These are phyloP conservation scores for Neodon shergylaensis DNA, from an alignment of 2,113 vertebrate species.

Conservation along the genomic window DNA sequence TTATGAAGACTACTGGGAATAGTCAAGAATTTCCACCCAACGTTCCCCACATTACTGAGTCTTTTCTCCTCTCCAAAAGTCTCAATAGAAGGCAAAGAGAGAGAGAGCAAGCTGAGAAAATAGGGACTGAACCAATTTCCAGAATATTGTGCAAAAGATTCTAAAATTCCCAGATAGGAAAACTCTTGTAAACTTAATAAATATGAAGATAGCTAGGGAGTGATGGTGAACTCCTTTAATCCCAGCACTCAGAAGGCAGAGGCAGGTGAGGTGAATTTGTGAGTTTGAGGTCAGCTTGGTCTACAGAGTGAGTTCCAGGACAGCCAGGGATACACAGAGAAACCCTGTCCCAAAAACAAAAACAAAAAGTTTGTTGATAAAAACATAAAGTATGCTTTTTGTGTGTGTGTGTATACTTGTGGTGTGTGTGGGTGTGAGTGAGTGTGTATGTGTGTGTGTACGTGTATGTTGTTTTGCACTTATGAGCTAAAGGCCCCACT, in stretches of 20 bases:
- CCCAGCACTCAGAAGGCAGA: neutral
- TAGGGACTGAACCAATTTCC: neutral
- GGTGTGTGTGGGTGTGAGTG: too few species aligned
- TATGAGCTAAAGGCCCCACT: neutral
- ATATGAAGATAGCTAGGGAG: neutral
- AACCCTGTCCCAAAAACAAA: neutral
- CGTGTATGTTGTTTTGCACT: neutral
- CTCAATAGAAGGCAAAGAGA: neutral
- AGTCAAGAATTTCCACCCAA: neutral
- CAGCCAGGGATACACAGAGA: neutral
- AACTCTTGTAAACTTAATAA: neutral
- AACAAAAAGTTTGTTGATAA: neutral
- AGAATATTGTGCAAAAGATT: slow-evolving; percentile 14
- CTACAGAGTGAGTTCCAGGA: neutral
- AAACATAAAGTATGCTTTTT: neutral
- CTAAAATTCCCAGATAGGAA: neutral
- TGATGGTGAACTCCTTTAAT: neutral
- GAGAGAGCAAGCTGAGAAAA: neutral
- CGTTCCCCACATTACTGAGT: neutral
- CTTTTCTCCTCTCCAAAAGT: neutral
- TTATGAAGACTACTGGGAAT: neutral
- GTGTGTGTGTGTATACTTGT: too few species aligned
- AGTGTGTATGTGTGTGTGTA: neutral
- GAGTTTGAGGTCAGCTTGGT: neutral
- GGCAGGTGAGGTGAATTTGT: neutral